Evolutionary conservation across 1,140 invertebrate genomes (phyloP).

Genomic region (Mizuhopecten yessoensis): DNA sequence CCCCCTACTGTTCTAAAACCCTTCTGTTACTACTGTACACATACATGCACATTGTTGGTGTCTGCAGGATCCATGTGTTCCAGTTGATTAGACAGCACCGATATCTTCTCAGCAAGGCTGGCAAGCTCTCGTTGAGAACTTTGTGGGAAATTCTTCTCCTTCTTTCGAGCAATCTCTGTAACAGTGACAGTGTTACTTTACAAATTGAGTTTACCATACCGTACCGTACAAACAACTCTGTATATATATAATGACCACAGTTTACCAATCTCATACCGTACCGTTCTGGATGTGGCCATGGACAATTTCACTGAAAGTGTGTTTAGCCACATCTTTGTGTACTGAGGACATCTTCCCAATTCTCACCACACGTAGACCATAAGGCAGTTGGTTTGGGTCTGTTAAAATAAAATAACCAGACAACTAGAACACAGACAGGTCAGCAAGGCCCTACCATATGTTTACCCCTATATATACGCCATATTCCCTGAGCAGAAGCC

Average conservation of each 20-base stretch:
- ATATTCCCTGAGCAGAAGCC: too few relatives aligned
- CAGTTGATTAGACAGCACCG: not conserved
- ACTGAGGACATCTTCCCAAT: conserved; percentile 86
- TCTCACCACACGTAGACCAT: conserved; percentile 86
- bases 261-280: not conserved
- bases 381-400: conserved; percentile 61
- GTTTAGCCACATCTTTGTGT: conserved; percentile 83
- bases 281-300: conserved; percentile 42
- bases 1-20: not conserved
- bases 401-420: not conserved
- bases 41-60: not conserved
- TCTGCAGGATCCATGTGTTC: not conserved
- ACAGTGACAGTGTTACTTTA: too few relatives aligned
- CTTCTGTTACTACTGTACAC: not conserved
- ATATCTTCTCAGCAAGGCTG: not conserved
- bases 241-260: not conserved
- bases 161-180: not conserved
- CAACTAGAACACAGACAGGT: too few relatives aligned
- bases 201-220: too few relatives aligned
- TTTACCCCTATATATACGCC: too few relatives aligned
- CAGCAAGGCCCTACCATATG: too few relatives aligned
- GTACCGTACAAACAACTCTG: not conserved
- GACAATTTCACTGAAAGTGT: conserved; percentile 85
- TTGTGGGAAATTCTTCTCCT: not conserved
- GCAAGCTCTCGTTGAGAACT: not conserved